These are phyloP conservation scores for Dendronephthya gigantea DNA, from an alignment of 64 coral and sea anemone species.

Conservation along the genomic window DNA sequence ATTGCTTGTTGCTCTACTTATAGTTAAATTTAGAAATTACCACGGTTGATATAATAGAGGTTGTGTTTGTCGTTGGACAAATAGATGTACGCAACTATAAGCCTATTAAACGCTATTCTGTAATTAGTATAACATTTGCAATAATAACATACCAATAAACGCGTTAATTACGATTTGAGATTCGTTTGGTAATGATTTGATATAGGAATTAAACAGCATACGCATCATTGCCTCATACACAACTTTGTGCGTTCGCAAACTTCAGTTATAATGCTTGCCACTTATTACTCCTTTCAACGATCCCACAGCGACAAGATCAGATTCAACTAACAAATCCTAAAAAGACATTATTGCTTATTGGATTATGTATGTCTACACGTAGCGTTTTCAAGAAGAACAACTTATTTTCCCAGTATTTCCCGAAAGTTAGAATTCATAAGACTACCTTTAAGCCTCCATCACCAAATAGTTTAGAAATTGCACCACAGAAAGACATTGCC, in stretches of 20 bases:
- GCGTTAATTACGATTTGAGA: background rate
- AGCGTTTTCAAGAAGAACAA: background rate
- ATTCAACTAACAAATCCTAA: constrained; percentile 11
- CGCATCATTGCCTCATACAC: background rate
- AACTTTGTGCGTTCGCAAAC: background rate
- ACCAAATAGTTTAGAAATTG: background rate
- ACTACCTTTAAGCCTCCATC: background rate
- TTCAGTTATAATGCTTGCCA: constrained; percentile 11
- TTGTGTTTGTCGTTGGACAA: no score
- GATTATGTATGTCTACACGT: no score
- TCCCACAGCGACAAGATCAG: background rate
- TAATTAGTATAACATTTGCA: background rate
- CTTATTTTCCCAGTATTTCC: background rate
- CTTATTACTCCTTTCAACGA: constrained; percentile 13
- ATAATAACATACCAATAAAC: constrained; percentile 10
- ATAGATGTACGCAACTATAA: no score
- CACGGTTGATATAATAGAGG: no score
- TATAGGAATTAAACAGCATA: constrained; percentile 9
- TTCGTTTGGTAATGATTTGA: background rate
- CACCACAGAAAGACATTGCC: background rate
- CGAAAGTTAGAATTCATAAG: background rate
- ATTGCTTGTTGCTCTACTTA: background rate
- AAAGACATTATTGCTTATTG: no score
- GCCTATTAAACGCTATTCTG: background rate
- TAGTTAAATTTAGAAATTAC: no score